Conservation (phyloP, 1,140 invertebrate genomes). For the Anastrepha obliqua region DNA sequence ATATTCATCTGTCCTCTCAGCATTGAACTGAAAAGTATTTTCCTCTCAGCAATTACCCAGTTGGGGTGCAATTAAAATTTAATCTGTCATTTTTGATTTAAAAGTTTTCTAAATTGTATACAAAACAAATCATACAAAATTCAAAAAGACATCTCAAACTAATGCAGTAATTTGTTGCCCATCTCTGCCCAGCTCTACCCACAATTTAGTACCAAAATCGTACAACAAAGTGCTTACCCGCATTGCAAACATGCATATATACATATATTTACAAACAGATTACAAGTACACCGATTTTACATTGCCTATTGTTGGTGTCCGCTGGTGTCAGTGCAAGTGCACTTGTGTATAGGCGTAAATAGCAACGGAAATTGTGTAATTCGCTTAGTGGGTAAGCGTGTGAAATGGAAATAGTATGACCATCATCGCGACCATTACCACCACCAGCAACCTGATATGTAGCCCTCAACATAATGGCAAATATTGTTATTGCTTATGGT, state of each 20-base stretch:
- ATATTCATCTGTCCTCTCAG: too few species aligned
- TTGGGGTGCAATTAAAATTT: constrained; percentile 21
- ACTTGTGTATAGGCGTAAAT: not conserved
- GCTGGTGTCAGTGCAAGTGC: not conserved
- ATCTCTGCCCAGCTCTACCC: not conserved
- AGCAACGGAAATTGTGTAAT: constrained; percentile 47
- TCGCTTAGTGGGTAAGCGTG: constrained; percentile 48
- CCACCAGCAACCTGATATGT: constrained; percentile 1
- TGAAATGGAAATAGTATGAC: constrained; percentile 40
- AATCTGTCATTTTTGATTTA: constrained; percentile 21
- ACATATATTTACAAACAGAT: not conserved
- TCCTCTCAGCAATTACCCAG: not conserved
- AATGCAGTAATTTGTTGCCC: not conserved
- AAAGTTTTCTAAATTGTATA: not conserved
- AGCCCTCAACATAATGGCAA: constrained; percentile 36
- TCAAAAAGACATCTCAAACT: not conserved
- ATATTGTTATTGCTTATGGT: not conserved
- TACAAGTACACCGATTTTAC: not conserved
- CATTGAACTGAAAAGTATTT: too few species aligned
- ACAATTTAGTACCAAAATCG: not conserved
- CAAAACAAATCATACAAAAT: not conserved
- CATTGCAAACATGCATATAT: not conserved
- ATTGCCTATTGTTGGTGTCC: not conserved
- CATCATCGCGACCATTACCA: not conserved
- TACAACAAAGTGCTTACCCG: not conserved